Percentiles rank a stretch among this genome's conserved stretches.
phyloP scores from a whole-genome alignment of 2,113 vertebrate species.

The Carettochelys insculpta region DNA sequence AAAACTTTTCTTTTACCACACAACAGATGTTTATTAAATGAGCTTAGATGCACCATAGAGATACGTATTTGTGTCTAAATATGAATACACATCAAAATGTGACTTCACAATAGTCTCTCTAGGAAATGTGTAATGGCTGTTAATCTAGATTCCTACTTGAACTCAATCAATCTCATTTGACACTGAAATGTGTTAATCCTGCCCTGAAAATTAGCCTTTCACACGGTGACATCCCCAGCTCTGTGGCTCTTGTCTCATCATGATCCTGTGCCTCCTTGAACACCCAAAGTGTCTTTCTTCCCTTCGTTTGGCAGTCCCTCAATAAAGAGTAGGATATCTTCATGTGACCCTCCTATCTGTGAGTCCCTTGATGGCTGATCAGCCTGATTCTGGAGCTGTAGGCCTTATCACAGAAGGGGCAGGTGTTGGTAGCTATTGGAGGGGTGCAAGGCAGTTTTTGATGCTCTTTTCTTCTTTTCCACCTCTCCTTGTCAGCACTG shows the following conservation, averaged over 20 bases:
- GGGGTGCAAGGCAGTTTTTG: no score
- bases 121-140: background rate
- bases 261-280: background rate
- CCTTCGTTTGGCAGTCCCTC: no score
- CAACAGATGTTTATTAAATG: background rate
- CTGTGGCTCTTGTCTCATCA: background rate
- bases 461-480: no score
- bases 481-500: no score
- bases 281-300: background rate
- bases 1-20: background rate
- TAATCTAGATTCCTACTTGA: background rate
- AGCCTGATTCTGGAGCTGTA: no score
- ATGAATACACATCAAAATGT: background rate
- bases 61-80: background rate
- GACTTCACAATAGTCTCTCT: background rate
- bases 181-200: background rate
- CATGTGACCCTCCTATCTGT: no score
- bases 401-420: no score
- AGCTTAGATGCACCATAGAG: background rate
- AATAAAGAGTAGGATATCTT: no score
- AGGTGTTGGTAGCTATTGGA: no score
- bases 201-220: background rate
- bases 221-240: background rate
- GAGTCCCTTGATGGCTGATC: no score
- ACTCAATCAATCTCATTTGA: conserved; percentile 2